Evolutionary conservation across 1,140 invertebrate species (phyloP), one percentile per base, ranked within the genome.

Genomic region (Proctacanthus coquilletti): DNA sequence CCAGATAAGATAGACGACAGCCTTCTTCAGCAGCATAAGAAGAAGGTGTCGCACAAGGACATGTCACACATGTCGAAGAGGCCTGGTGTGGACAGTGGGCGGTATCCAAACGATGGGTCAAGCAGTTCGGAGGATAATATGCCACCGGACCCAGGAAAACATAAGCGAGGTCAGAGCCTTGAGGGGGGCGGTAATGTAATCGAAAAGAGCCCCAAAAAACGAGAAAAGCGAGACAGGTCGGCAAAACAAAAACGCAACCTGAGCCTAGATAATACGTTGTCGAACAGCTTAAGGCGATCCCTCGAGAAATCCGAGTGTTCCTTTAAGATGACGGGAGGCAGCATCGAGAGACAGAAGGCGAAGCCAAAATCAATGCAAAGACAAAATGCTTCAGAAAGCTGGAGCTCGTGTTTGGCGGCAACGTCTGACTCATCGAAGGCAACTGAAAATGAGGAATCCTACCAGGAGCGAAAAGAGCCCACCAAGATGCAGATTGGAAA

Each of bases 231-330:
- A 20, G 58, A 58, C 18, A 48, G 55, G 9, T 49, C 21, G 14
- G 44, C 45, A 1, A 58, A 58, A 32, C 55, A 57, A n/a, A 58
- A 58, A 23, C 41, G 54, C 9, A 58, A 58, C 23, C 43, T 57
- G 2, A 52, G 55, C 31, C 34, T 53, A 6, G 55, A 56, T 31
- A 56, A 51, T 21, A 53, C 35, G 18, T 39, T 46, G 5, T 40
- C 50, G 6, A 10, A 18, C 14, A 14, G 15, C 4, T 25, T 25
- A 30, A 30, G 8, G 27, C 41, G 19, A 30, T 30, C 13, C 15
- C 18, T 38, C 2, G 36, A 38, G 20, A 25, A 15, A 27, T 8
- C 13, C 11, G 36, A 25, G 8, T 5, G 6, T 4, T 11, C 4
- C 2, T 4, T 8, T 11, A 11, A 21, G 1, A 18, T 29, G 40